phyloP scores from a whole-genome alignment of 2,888 invertebrate genomes.

The Caenorhabditis uteleia region DNA sequence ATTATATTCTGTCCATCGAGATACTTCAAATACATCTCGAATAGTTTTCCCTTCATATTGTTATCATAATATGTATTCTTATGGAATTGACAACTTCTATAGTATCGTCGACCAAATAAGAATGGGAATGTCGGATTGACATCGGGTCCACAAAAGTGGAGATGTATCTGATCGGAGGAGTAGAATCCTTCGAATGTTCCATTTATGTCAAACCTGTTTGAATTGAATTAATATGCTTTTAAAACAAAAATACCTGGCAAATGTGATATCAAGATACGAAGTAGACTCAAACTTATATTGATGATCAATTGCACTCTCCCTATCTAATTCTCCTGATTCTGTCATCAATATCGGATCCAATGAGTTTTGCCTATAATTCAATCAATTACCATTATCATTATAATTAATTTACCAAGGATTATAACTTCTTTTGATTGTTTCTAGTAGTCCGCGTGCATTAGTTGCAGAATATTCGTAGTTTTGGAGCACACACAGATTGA shows the following conservation, averaged over 20 bases:
- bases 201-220: slow-evolving; percentile 21
- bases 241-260: slow-evolving; percentile 14
- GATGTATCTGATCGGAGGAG: background rate
- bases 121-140: slow-evolving; percentile 17
- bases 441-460: slow-evolving; percentile 41
- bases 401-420: slow-evolving; percentile 31
- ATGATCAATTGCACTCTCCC: slow-evolving; percentile 57
- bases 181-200: slow-evolving; percentile 34
- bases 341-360: slow-evolving; percentile 50
- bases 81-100: slow-evolving; percentile 11
- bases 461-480: slow-evolving; percentile 70
- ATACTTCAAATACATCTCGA: slow-evolving; percentile 25
- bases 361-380: slow-evolving; percentile 42
- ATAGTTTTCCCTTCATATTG: slow-evolving; percentile 8
- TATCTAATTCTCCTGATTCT: slow-evolving; percentile 60
- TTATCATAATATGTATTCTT: slow-evolving; percentile 2
- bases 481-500: slow-evolving; percentile 77
- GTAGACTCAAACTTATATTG: slow-evolving; percentile 23
- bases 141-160: slow-evolving; percentile 11
- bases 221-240: background rate
- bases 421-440: slow-evolving; percentile 17
- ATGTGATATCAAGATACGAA: slow-evolving; percentile 22
- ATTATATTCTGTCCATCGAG: slow-evolving; percentile 37
- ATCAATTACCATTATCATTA: too few relatives aligned
- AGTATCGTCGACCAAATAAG: slow-evolving; percentile 22